These are phyloP conservation scores for Nemapogon koenigi DNA, from an alignment of 2,888 invertebrate genomes.

Conservation along the genomic window DNA sequence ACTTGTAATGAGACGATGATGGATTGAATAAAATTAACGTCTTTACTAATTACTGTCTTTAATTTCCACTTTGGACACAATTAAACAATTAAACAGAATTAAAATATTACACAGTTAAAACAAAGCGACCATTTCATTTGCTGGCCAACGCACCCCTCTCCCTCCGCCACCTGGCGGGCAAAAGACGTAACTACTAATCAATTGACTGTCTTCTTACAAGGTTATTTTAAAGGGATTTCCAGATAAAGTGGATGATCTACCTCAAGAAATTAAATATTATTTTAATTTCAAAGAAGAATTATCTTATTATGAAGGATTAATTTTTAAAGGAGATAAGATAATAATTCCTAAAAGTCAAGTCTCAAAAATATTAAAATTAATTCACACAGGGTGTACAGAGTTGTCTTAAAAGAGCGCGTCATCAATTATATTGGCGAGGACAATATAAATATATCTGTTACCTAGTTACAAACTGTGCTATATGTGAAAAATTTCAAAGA, in stretches of 20 bases:
- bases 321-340: slow-evolving; percentile 15
- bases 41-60: no score
- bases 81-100: no score
- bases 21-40: no score
- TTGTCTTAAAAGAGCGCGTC: slow-evolving; percentile 14
- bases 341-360: slow-evolving; percentile 11
- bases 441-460: slow-evolving; percentile 5
- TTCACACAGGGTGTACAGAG: slow-evolving; percentile 13
- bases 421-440: slow-evolving; percentile 14
- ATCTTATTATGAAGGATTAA: slow-evolving; percentile 11
- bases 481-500: not conserved
- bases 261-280: slow-evolving; percentile 9
- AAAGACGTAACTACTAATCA: no score
- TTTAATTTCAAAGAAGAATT: slow-evolving; percentile 12
- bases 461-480: not conserved
- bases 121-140: no score
- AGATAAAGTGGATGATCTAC: slow-evolving; percentile 11
- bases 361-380: slow-evolving; percentile 13
- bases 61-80: no score
- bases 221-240: slow-evolving; percentile 11
- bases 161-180: no score
- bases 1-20: no score
- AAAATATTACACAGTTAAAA: no score
- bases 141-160: no score
- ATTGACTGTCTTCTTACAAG: no score